Base-by-base conservation (phyloP, 2,888 invertebrate species). In the Cryptus armator region DNA sequence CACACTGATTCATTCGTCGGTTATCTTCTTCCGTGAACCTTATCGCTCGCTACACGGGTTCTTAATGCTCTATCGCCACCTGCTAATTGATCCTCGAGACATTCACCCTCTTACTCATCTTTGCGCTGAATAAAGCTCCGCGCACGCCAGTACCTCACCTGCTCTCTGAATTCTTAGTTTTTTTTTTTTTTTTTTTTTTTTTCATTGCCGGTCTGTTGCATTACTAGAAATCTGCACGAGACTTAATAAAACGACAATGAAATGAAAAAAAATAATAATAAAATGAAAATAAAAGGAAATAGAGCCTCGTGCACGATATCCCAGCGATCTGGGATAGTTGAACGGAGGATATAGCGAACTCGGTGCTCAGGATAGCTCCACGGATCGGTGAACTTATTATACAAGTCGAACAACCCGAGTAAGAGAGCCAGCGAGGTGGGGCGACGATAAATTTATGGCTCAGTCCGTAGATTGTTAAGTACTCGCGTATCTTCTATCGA, bases 41-140 rank as follows among this genome's bases (percentile, higher is more conserved):
- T 59, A 59, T 59, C 67, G 24, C 46, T 24, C 29, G n/a, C 4
- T 29, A 68, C 29, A 68, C 29, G 48, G 12, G 32, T 68, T 62
- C 29, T 59, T 44, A 56, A 68, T 44, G 14, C 77, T 44, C 67
- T 88, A 87, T 86, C 86, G 85, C 78, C 81, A 75, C 80, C 70
- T 48, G 87, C 84, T 88, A 88, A 88, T 88, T 87, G 86, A 86
- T 87, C 64, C 64, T 37, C 16, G 0, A 53, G 56, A 10, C 44
- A 83, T 83, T 84, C 83, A 75, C 70, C 66, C 79, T 16, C 14
- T 19, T 44, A 56, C 77, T 83, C 72, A 66, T 46, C 75, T 67
- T 12, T n/a, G 24, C 43, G 24, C 12, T 24, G 24, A 6, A n/a
- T 19, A 48, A n/a, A 79, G 24, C 29, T 19, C 51, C 19, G 14